Conservation (phyloP, 1,140 invertebrate genomes). For the Pectinophora gossypiella region DNA sequence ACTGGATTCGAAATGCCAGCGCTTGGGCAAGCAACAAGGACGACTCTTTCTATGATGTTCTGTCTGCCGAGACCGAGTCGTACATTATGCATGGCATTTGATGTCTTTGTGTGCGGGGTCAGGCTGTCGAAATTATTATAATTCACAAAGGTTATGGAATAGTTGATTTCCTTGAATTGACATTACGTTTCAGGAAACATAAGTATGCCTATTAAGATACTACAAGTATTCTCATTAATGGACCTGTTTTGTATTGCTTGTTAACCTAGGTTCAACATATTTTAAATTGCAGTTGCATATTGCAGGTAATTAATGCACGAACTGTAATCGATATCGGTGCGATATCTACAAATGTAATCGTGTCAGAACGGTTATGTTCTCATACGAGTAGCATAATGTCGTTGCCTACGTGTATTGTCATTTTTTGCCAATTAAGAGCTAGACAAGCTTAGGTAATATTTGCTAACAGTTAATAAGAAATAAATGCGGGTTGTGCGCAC, state of each 20-base stretch:
- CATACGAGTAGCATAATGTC: too few relatives aligned
- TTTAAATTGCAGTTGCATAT: not conserved
- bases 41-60: slow-evolving; percentile 71
- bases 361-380: not conserved
- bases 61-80: slow-evolving; percentile 48
- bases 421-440: slow-evolving; percentile 14
- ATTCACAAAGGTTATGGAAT: slow-evolving; percentile 62
- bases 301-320: not conserved
- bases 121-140: slow-evolving; percentile 63
- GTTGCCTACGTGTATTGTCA: not conserved
- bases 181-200: slow-evolving; percentile 46
- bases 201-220: slow-evolving; percentile 4
- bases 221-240: not conserved
- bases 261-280: not conserved
- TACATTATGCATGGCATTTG: slow-evolving; percentile 69
- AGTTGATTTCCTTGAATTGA: slow-evolving; percentile 60
- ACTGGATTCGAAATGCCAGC: slow-evolving; percentile 68
- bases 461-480: slow-evolving; percentile 30
- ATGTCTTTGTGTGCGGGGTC: slow-evolving; percentile 46
- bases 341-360: not conserved
- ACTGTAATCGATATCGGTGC: too few relatives aligned
- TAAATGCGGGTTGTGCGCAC: slow-evolving; percentile 28
- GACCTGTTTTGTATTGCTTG: not conserved
- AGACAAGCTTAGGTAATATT: slow-evolving; percentile 22
- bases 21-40: slow-evolving; percentile 71